Percentiles rank a stretch among this genome's conserved stretches.
These are phyloP conservation scores for Ophiothrix spiculata DNA, from an alignment of 35 echinoderm and acorn worm species.

Conservation along the genomic window DNA sequence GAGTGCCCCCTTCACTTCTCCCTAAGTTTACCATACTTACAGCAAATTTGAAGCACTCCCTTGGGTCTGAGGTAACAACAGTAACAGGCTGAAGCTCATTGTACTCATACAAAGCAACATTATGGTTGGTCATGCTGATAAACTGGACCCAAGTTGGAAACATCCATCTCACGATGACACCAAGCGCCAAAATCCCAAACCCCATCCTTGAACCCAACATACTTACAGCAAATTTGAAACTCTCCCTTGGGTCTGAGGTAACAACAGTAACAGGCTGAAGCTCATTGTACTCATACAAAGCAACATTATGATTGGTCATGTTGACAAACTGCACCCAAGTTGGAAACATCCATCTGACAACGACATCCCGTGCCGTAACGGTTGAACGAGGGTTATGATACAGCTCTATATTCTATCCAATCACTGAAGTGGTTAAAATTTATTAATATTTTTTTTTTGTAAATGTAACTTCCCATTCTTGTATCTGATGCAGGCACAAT, in stretches of 20 bases:
- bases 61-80: slow-evolving; percentile 39
- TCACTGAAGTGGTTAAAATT: no score
- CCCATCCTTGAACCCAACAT: no score
- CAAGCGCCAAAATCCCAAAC: no score
- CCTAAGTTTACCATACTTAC: no score
- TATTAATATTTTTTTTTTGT: no score
- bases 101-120: slow-evolving; percentile 19
- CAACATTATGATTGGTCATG: slow-evolving; percentile 46
- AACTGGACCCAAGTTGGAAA: slow-evolving; percentile 65
- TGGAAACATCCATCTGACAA: slow-evolving; percentile 68
- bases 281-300: slow-evolving; percentile 25
- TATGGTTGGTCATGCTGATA: slow-evolving; percentile 61
- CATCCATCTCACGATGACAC: slow-evolving; percentile 75
- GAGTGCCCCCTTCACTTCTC: no score
- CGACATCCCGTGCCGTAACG: slow-evolving; percentile 59
- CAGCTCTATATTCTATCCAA: slow-evolving; percentile 58
- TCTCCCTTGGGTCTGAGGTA: slow-evolving; percentile 44
- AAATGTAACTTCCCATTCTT: no score
- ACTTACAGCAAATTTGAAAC: slow-evolving; percentile 82
- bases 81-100: slow-evolving; percentile 37
- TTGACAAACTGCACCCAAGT: slow-evolving; percentile 65
- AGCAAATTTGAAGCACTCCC: slow-evolving; percentile 63
- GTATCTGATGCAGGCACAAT: no score
- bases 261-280: slow-evolving; percentile 36
- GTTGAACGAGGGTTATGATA: slow-evolving; percentile 63